Percentiles rank a stretch among this genome's conserved stretches.
Evolutionary conservation across 2,888 invertebrate genomes (phyloP).

Genomic region (Lissonota sp.): DNA sequence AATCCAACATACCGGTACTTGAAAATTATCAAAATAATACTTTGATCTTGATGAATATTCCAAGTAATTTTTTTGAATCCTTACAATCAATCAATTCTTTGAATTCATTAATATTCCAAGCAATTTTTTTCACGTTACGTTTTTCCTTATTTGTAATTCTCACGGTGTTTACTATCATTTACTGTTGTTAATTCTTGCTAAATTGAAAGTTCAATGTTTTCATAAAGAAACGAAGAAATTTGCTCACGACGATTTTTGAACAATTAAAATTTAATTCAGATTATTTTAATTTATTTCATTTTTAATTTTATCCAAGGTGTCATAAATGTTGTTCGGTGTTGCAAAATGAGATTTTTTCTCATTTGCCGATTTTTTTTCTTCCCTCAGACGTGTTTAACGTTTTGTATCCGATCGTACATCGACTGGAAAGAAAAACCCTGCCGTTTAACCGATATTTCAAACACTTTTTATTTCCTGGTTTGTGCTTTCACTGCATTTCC

Average conservation of each 20-base stretch:
- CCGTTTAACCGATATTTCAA: constrained; percentile 17
- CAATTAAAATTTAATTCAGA: background rate
- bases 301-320: background rate
- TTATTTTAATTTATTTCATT: too few species aligned
- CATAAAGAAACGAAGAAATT: background rate
- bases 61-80: too few species aligned
- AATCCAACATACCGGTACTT: too few species aligned
- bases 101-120: too few species aligned
- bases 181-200: too few species aligned
- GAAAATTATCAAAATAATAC: too few species aligned
- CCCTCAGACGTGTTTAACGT: background rate
- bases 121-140: too few species aligned
- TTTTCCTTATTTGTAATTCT: too few species aligned
- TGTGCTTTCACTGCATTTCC: constrained; percentile 32
- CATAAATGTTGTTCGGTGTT: background rate
- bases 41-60: too few species aligned
- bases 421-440: constrained; percentile 9
- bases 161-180: too few species aligned
- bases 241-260: background rate
- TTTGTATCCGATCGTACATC: background rate
- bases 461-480: constrained; percentile 44
- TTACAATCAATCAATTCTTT: too few species aligned
- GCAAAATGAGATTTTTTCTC: background rate
- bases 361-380: background rate
- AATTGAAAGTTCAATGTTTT: background rate